Conservation (phyloP, 2,113 vertebrate genomes). For the Perognathus longimembris region DNA sequence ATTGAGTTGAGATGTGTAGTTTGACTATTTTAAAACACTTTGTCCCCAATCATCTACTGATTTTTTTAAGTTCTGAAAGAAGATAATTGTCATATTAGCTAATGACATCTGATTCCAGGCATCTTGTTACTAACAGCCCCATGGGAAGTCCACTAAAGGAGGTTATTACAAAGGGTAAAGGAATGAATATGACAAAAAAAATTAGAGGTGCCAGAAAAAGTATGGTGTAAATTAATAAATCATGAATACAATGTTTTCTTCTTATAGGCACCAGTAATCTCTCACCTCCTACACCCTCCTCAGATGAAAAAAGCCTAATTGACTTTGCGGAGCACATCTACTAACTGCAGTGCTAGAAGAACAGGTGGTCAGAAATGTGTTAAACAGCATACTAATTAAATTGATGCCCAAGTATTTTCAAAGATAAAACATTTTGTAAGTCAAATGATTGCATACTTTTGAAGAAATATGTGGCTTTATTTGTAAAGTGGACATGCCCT, state of each 20-base stretch:
- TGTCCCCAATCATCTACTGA: constrained; percentile 58
- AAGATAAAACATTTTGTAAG: constrained; percentile 28
- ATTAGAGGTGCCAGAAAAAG: constrained; percentile 41
- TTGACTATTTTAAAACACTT: constrained; percentile 61
- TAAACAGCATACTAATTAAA: constrained; percentile 58
- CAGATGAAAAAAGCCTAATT: constrained; percentile 58
- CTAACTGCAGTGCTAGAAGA: constrained; percentile 52
- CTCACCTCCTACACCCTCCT: constrained; percentile 50
- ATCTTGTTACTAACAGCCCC: constrained; percentile 58
- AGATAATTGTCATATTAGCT: constrained; percentile 48
- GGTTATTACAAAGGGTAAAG: constrained; percentile 43
- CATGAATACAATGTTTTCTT: constrained; percentile 63
- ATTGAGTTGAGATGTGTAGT: constrained; percentile 68
- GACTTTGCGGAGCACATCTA: constrained; percentile 48
- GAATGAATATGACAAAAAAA: constrained; percentile 61
- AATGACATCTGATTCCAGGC: constrained; percentile 46
- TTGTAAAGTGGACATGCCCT: not conserved
- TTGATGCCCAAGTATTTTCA: constrained; percentile 40
- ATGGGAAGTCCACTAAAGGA: constrained; percentile 24
- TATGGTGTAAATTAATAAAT: constrained; percentile 40
- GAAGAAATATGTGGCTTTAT: constrained; percentile 17
- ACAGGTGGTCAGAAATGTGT: constrained; percentile 70
- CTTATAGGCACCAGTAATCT: constrained; percentile 39
- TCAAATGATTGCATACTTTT: constrained; percentile 7
- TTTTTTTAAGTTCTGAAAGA: constrained; percentile 62